Conservation (phyloP, 2,113 vertebrate species). For the Falco punctatus region DNA sequence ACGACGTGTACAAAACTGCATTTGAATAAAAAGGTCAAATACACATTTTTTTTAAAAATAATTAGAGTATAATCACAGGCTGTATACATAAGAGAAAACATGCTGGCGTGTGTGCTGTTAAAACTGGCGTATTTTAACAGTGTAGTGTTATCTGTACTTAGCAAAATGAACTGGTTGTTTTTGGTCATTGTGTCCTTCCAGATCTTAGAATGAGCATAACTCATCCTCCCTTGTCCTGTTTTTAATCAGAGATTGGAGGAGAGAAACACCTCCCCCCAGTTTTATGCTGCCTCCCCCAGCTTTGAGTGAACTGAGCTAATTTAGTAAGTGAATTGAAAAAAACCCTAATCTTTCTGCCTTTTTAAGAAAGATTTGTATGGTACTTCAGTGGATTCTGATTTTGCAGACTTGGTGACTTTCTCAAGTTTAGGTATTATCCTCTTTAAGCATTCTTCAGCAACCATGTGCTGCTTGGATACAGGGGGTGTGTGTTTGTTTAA, state of each 20-base stretch:
- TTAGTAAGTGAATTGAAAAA: background rate
- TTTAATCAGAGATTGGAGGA: background rate
- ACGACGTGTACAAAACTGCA: background rate
- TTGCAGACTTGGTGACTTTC: background rate
- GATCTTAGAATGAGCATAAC: background rate
- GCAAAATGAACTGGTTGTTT: background rate
- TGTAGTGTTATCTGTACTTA: background rate
- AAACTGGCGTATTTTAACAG: background rate
- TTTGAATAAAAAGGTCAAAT: background rate
- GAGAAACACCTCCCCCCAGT: background rate
- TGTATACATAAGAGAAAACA: background rate
- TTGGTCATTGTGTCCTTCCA: background rate
- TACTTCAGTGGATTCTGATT: background rate
- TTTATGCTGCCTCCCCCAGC: background rate
- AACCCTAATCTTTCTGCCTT: background rate
- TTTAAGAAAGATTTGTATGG: background rate
- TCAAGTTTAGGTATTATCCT: fast-evolving
- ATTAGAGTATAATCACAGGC: background rate
- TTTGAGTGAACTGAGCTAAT: background rate
- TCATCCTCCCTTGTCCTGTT: background rate
- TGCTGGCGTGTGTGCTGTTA: background rate
- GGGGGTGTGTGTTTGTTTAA: background rate
- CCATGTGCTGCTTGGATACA: background rate
- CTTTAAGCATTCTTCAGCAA: background rate
- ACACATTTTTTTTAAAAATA: background rate